Base-by-base conservation (phyloP, 2,113 vertebrate species). In the Campylorhamphus procurvoides region DNA sequence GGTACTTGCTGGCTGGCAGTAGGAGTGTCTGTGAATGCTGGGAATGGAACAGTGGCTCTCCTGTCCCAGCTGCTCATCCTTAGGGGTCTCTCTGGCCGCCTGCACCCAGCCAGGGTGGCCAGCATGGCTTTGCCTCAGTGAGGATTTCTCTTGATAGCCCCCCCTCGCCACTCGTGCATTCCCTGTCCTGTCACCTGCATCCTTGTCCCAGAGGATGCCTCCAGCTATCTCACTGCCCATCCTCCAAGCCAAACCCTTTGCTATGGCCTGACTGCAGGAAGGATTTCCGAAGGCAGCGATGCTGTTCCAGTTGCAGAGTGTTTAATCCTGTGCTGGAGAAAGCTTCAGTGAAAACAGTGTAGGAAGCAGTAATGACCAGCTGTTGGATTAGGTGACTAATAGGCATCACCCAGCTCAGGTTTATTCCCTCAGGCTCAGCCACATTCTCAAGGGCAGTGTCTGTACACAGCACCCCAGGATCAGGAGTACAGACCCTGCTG, bases 1-100 rank as follows among this genome's bases (percentile, higher is more conserved):
- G 99, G 99, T 99, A 99, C 98, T 97, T 92, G 94, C 96, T 98
- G 97, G 95, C 96, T 98, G 97, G 89, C 96, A 97, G 97, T 68
- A 82, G 96, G 98, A 98, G 97, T 97, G 96, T 97, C 97, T 97
- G 79, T 89, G 98, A 98, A 97, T 96, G 94, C 86, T 94, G 86
- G 96, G 95, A 94, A 98, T 98, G 97, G 95, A 97, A 98, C 98
- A 97, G 98, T 98, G 97, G 97, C 98, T 97, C 97, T 91, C 86
- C 68, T 91, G 82, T 95, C 90, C 95, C 87, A 78, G 68, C 89
- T 75, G 81, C 66, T 69, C 89, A 27, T 47, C 68, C 84, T 84
- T 0, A 16, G 56, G 77, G 79, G 23, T 83, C 66, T 50, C 28
- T 47, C 53, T 0, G 20, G 46, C 71, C 64, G 4, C 56, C 77